Conservation (phyloP, 2,797 vertebrate genomes). For the Chromis chromis region DNA sequence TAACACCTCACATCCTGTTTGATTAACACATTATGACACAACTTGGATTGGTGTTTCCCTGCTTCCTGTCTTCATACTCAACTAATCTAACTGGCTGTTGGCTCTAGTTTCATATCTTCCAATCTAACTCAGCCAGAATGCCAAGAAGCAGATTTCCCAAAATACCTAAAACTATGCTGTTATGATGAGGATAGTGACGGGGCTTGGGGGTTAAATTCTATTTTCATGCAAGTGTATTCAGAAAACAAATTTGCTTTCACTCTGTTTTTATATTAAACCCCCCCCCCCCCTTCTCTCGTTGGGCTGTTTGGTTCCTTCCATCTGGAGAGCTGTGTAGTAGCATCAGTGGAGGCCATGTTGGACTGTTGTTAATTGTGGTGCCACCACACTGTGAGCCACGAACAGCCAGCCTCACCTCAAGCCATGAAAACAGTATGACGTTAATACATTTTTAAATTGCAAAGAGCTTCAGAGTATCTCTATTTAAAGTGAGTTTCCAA, state of each 20-base stretch:
- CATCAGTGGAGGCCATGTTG: background rate
- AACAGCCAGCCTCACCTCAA: background rate
- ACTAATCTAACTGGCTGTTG: conserved; percentile 3
- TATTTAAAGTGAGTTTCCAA: background rate
- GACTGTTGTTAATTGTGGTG: background rate
- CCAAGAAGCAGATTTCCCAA: background rate
- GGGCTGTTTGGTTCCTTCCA: background rate
- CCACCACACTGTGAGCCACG: background rate
- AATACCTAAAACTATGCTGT: too few species aligned
- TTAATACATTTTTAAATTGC: background rate
- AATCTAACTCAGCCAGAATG: too few species aligned
- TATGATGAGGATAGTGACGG: too few species aligned
- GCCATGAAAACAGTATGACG: background rate
- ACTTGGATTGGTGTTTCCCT: background rate
- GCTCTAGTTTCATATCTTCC: background rate
- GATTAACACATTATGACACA: background rate
- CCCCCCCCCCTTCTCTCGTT: background rate
- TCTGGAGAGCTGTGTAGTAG: background rate
- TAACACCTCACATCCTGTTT: conserved; percentile 15
- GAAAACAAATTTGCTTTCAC: too few species aligned
- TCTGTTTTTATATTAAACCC: background rate
- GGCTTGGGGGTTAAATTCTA: background rate
- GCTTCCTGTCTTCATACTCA: conserved; percentile 4
- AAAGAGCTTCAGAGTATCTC: background rate
- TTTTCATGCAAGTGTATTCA: background rate